Conservation (phyloP, 2,797 vertebrate genomes). For the Hylomyscus alleni region DNA sequence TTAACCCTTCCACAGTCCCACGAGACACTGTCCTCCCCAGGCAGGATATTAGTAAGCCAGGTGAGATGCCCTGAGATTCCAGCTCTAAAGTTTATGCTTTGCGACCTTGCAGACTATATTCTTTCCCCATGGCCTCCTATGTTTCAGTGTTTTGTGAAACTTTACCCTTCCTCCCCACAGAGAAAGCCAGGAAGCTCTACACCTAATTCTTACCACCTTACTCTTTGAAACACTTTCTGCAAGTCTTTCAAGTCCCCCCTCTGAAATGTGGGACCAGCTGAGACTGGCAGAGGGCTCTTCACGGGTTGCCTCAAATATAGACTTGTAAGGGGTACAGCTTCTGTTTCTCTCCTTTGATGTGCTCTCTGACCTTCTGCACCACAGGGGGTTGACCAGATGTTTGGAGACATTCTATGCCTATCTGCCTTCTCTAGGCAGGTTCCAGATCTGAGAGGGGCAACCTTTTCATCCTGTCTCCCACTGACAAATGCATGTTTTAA, state of each 20-base stretch:
- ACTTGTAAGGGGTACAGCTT: background rate
- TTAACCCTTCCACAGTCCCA: background rate
- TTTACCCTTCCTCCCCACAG: background rate
- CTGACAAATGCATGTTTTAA: background rate
- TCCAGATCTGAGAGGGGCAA: background rate
- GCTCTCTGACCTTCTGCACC: background rate
- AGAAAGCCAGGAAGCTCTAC: background rate
- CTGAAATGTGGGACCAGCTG: background rate
- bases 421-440: background rate
- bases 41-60: background rate
- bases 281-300: background rate
- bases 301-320: background rate
- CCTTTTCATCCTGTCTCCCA: background rate
- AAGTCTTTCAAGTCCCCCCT: background rate
- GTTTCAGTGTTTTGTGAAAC: background rate
- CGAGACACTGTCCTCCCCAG: no score
- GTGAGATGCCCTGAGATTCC: background rate
- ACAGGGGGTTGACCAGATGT: background rate
- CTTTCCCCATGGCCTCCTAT: background rate
- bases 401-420: background rate
- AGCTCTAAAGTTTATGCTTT: no score
- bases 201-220: background rate
- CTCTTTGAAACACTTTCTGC: background rate
- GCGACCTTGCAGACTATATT: background rate
- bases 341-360: background rate